These are phyloP conservation scores for Erebia aethiops DNA, from an alignment of 2,888 invertebrate genomes.

Conservation along the genomic window DNA sequence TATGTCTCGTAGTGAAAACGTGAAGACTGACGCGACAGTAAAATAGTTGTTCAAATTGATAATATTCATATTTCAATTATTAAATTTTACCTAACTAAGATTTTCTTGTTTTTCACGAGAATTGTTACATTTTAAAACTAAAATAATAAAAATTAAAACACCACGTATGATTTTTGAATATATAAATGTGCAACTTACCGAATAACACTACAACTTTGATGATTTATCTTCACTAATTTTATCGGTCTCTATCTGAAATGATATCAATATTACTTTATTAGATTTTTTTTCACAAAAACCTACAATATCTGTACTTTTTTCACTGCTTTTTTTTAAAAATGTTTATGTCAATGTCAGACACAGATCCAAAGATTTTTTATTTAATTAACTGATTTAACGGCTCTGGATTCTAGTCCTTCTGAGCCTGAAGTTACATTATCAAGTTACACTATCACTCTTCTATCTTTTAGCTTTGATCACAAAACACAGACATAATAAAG, in stretches of 20 bases:
- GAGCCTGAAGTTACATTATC: too few relatives aligned
- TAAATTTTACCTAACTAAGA: background rate
- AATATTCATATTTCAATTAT: background rate
- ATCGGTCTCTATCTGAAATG: background rate
- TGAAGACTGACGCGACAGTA: background rate
- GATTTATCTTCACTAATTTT: slow-evolving; percentile 23
- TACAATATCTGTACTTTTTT: slow-evolving; percentile 13
- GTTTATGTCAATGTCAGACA: background rate
- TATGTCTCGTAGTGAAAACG: background rate
- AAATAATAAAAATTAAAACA: too few relatives aligned
- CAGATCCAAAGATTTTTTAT: background rate
- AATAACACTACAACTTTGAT: slow-evolving; percentile 21
- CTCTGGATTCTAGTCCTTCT: too few relatives aligned
- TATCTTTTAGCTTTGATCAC: too few relatives aligned
- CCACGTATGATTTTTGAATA: too few relatives aligned
- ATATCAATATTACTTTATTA: background rate
- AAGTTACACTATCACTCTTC: too few relatives aligned
- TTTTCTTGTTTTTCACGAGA: background rate
- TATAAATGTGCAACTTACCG: slow-evolving; percentile 18
- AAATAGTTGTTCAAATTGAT: background rate
- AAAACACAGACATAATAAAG: too few relatives aligned
- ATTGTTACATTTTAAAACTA: background rate
- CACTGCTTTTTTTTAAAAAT: too few relatives aligned
- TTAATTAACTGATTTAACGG: too few relatives aligned
- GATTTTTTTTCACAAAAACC: slow-evolving; percentile 6